Evolutionary conservation across 92 coral and sea anemone genomes (phyloP), one percentile per base, ranked within the genome.

Genomic region (Zoanthus sociatus): DNA sequence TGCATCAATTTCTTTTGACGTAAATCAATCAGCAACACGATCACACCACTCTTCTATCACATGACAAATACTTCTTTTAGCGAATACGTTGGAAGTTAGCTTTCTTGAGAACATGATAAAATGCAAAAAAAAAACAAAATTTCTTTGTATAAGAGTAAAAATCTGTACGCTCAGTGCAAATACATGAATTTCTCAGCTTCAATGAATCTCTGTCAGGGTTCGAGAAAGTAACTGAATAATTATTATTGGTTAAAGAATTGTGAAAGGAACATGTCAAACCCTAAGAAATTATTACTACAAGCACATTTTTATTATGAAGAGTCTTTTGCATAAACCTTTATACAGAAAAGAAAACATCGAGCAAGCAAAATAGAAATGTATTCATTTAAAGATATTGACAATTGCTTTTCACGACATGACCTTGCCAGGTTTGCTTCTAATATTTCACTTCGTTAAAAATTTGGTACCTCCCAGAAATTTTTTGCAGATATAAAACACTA

Each of bases 401-500:
- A 81, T 73, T 21, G 45, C 11, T 46, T 64, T 63, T 66, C 74
- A 31, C 17, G 74, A 32, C 74, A 26, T 12, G 73, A 4, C 6
- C 26, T 10, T 21, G 6, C 15, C 45, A 33, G 26, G 51, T 61
- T 16, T 78, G 55, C 85, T 37, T 66, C 75, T 81, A 58, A 42
- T 63, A 81, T 81, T 81, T 81, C 84, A 63, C 31, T 21, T 21
- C 10, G 32, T 20, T 10, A 46, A 33, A 64, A 46, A 61, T 53
- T 67, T 56, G 21, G 73, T 21, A 12, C 75, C 87, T 67, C 66
- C 77, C 72, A 51, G 31, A 87, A 87, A 78, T 16, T 67, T 33
- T 26, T 26, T 26, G 26, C 0, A 26, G 56, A 72, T 26, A 50
- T 58, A 21, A 14, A 63, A 47, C 33, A 26, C 32, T 79, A 9